phyloP scores from a whole-genome alignment of 2,113 vertebrate species.

The Anthoscopus minutus region DNA sequence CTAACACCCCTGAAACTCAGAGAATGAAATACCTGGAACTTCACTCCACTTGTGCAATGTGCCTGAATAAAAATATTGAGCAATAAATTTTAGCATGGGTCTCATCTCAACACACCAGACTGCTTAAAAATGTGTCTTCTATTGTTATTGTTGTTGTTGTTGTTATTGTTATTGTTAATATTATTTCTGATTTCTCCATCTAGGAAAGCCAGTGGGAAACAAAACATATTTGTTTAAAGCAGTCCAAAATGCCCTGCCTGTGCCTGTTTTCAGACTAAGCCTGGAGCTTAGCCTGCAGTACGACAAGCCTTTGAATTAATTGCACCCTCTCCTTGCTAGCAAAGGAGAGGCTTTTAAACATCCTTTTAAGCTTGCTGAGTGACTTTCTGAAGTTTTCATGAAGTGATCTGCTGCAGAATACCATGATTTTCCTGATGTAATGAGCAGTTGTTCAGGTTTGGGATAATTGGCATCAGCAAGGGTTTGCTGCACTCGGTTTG shows the following conservation, averaged over 20 bases:
- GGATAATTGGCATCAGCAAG: neutral
- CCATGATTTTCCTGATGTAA: neutral
- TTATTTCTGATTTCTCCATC: neutral
- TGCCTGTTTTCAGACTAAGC: neutral
- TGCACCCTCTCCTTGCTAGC: neutral
- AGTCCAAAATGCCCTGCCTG: neutral
- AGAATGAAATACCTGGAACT: neutral
- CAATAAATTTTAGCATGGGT: neutral
- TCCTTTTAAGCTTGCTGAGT: neutral
- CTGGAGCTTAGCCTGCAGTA: neutral
- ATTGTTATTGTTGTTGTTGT: neutral
- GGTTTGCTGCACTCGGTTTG: fast-evolving
- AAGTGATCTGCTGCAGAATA: neutral
- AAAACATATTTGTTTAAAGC: neutral
- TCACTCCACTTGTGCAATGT: neutral
- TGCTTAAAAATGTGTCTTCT: neutral
- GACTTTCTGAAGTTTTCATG: neutral
- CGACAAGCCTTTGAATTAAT: neutral
- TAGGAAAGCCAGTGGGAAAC: constrained; percentile 25
- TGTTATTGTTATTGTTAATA: neutral
- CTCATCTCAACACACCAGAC: neutral
- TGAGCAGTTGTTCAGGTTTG: neutral
- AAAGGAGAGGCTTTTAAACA: neutral
- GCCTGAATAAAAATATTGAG: neutral
- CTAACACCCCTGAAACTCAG: neutral